Evolutionary conservation across 2,888 invertebrate genomes (phyloP).

Genomic region (Byasa hedistus): DNA sequence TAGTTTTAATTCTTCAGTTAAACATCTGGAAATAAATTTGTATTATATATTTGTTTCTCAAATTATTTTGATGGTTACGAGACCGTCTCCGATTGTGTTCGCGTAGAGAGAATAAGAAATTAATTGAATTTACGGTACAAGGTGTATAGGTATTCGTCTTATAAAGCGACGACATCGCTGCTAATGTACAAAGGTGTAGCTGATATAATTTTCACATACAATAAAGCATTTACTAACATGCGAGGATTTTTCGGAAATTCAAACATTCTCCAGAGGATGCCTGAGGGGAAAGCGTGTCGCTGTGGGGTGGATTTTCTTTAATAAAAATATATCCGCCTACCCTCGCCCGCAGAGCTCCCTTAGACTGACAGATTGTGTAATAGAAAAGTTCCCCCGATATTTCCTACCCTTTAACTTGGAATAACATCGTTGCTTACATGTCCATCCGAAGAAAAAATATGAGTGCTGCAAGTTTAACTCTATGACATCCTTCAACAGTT

Average conservation of each 20-base stretch:
- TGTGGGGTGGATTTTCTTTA: constrained; percentile 26
- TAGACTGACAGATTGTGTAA: constrained; percentile 30
- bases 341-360: constrained; percentile 14
- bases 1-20: no score
- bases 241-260: constrained; percentile 26
- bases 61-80: no score
- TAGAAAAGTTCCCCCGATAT: constrained; percentile 28
- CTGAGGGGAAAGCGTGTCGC: constrained; percentile 19
- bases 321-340: constrained; percentile 29
- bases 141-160: no score
- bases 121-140: no score
- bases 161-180: neutral
- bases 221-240: constrained; percentile 23
- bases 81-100: no score
- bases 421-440: neutral
- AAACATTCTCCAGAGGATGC: constrained; percentile 28
- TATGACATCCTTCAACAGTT: no score
- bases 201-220: constrained; percentile 3
- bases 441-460: no score
- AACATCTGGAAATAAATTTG: no score
- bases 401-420: neutral
- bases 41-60: no score
- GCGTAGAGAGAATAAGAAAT: no score
- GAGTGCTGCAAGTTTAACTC: no score
- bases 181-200: neutral